Evolutionary conservation across 2,113 vertebrate genomes (phyloP), one percentile per base, ranked within the genome.

Genomic region (Lutjanus erythropterus): DNA sequence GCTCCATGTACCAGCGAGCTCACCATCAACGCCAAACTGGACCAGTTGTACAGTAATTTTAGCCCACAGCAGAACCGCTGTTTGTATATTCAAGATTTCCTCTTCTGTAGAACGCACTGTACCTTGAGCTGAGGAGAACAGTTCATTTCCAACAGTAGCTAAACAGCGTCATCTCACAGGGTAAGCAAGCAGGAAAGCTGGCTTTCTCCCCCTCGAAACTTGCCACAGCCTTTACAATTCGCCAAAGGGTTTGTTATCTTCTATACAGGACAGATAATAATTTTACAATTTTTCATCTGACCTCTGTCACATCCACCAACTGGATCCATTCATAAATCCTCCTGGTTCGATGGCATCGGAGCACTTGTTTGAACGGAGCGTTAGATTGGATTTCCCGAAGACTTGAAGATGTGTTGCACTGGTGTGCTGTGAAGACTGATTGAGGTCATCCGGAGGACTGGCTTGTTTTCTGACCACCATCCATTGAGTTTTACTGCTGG

Each of bases 291-390:
- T 82, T 72, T 79, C 83, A 71, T 80, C 74, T 11, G 72, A 82
- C 42, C 25, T 78, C 62, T 78, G 65, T 86, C 75, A 56, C 81
- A 42, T 77, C 80, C 59, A 39, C 80, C 74, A 62, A 71, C 72
- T 62, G 86, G 83, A 90, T 66, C 77, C 83, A 79, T 85, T 89
- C 71, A 81, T 56, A 86, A 84, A 87, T 65, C 78, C 53, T 33
- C 64, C 56, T 75, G 76, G 61, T 85, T 60, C 31, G 15, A 74
- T 66, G 66, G 50, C 76, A 9, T 50, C 27, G 50, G 71, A 82
- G 69, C 81, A 68, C 52, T 84, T 69, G 71, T 81, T 87, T 81
- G 84, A 90, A 68, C 37, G 37, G 61, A 72, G 53, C 1, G 2
- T 71, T 62, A 78, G 73, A 86, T 73, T 87, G 84, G 81, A 86